These are phyloP conservation scores for Laspeyria flexula DNA, from an alignment of 2,888 invertebrate species.

Conservation along the genomic window DNA sequence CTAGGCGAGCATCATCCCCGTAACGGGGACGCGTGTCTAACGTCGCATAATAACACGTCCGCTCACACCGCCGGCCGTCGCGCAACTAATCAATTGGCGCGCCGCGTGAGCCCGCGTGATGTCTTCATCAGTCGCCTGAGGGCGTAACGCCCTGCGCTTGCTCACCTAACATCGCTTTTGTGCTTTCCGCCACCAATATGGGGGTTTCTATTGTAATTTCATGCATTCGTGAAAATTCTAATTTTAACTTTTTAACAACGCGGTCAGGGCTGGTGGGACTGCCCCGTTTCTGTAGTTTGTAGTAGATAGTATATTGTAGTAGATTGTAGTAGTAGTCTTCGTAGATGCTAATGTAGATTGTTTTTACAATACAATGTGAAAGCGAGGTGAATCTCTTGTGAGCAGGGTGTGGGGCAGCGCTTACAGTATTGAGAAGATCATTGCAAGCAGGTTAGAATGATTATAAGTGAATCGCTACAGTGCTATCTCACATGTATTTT, in stretches of 20 bases:
- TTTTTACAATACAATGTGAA: too few relatives aligned
- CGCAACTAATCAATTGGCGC: constrained; percentile 84
- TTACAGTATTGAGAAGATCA: too few relatives aligned
- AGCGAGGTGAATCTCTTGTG: too few relatives aligned
- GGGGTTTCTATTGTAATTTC: constrained; percentile 44
- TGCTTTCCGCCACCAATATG: constrained; percentile 43
- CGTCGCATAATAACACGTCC: constrained; percentile 81
- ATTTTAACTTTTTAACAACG: constrained; percentile 1
- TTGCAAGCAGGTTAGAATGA: too few relatives aligned
- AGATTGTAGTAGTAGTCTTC: too few relatives aligned
- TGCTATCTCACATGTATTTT: too few relatives aligned
- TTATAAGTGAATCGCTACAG: too few relatives aligned
- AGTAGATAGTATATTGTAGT: too few relatives aligned
- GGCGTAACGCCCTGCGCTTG: constrained; percentile 80
- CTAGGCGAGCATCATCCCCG: constrained; percentile 44
- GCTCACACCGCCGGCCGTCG: constrained; percentile 69
- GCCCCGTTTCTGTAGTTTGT: too few relatives aligned
- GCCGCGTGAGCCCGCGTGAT: constrained; percentile 82
- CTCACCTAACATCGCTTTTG: constrained; percentile 52
- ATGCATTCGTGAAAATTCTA: constrained; percentile 35
- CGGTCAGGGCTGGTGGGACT: too few relatives aligned
- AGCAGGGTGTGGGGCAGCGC: too few relatives aligned
- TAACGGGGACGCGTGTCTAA: constrained; percentile 77
- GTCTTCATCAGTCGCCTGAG: constrained; percentile 83
- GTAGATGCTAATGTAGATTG: too few relatives aligned